Evolutionary conservation across 2,113 vertebrate species (phyloP).

Genomic region (Heterotis niloticus): DNA sequence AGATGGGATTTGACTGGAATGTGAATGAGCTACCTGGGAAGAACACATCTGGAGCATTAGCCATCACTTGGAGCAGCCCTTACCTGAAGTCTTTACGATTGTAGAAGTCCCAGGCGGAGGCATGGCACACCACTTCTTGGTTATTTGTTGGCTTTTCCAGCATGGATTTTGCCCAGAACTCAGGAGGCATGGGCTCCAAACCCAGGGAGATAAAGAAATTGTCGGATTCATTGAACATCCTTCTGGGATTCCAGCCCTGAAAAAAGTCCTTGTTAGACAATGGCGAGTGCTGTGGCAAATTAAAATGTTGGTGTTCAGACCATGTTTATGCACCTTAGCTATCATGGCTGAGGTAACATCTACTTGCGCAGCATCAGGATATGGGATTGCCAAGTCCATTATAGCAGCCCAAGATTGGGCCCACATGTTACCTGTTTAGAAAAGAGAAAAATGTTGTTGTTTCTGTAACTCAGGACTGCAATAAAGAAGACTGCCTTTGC

Average conservation of each 20-base stretch:
- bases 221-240: conserved; percentile 86
- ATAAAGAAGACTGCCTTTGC: background rate
- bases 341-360: conserved; percentile 92
- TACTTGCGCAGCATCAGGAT: conserved; percentile 74
- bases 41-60: no score
- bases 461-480: background rate
- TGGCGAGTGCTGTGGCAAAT: background rate
- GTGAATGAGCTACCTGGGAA: no score
- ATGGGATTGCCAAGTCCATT: conserved; percentile 81
- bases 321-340: conserved; percentile 63
- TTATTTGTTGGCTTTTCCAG: conserved; percentile 78
- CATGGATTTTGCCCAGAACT: conserved; percentile 85
- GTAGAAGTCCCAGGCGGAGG: conserved; percentile 97
- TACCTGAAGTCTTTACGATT: conserved; percentile 97
- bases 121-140: conserved; percentile 89
- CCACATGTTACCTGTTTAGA: conserved; percentile 93
- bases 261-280: background rate
- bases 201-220: conserved; percentile 82
- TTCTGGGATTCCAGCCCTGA: conserved; percentile 79
- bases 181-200: conserved; percentile 69
- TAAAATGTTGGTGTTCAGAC: background rate
- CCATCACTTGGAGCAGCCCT: background rate
- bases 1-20: no score
- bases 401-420: conserved; percentile 93
- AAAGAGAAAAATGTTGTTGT: conserved; percentile 19